A percentile compares a stretch with the other conserved stretches of the same genome.
phyloP scores from a whole-genome alignment of 1,140 invertebrate species.

The Sitophilus oryzae region DNA sequence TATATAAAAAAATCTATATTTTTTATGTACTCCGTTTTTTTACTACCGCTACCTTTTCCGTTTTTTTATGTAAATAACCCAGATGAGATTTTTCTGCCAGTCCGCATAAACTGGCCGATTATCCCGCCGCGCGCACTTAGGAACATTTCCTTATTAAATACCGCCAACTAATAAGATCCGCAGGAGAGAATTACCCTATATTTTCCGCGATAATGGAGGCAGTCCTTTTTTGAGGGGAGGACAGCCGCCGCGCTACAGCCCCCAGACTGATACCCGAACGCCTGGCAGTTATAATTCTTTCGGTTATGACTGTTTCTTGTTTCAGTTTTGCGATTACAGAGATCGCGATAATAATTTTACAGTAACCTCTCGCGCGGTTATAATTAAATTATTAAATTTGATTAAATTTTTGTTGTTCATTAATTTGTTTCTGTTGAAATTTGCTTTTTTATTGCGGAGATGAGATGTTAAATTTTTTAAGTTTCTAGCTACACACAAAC shows the following conservation, averaged over 20 bases:
- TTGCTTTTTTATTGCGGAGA: background rate
- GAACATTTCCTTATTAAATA: conserved; percentile 42
- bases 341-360: background rate
- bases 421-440: background rate
- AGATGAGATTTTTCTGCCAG: conserved; percentile 42
- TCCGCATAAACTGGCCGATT: conserved; percentile 39
- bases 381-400: background rate
- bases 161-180: conserved; percentile 41
- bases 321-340: conserved; percentile 6
- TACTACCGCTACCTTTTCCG: conserved; percentile 13
- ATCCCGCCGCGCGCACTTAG: conserved; percentile 36
- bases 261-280: conserved; percentile 26
- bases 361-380: background rate
- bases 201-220: conserved; percentile 34
- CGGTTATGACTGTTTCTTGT: conserved; percentile 22
- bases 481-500: too few species aligned
- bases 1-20: too few species aligned
- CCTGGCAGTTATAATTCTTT: conserved; percentile 23
- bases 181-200: conserved; percentile 36
- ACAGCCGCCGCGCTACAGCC: conserved; percentile 24
- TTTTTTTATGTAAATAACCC: conserved; percentile 43
- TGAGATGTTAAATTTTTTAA: too few species aligned
- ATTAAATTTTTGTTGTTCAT: background rate
- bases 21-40: too few species aligned
- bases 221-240: conserved; percentile 29